These are phyloP conservation scores for Drosophila truncata DNA, from an alignment of 1,140 invertebrate genomes.

Conservation along the genomic window DNA sequence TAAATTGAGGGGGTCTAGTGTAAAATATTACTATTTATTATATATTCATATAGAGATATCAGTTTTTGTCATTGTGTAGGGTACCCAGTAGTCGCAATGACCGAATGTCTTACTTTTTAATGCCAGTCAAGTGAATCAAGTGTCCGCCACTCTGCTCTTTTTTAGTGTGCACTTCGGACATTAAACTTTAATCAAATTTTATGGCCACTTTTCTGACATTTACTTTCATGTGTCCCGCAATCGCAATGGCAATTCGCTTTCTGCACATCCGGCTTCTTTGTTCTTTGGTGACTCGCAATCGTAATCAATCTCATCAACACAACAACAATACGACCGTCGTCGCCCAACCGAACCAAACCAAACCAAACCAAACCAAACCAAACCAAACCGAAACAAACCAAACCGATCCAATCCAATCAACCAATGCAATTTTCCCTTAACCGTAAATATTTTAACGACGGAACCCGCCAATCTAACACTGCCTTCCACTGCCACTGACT, in stretches of 20 bases:
- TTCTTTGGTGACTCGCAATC: conserved; percentile 56
- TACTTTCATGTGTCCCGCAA: conserved; percentile 67
- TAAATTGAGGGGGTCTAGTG: neutral
- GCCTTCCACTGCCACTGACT: conserved; percentile 38
- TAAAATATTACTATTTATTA: too few relatives aligned
- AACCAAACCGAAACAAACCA: conserved; percentile 19
- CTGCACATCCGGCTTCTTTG: conserved; percentile 36
- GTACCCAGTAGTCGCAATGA: neutral
- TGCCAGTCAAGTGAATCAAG: conserved; percentile 28
- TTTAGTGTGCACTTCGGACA: conserved; percentile 61
- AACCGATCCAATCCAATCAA: conserved; percentile 80
- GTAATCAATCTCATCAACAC: conserved; percentile 81
- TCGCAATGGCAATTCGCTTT: conserved; percentile 36
- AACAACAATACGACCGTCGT: conserved; percentile 57
- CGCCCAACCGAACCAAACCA: conserved; percentile 33
- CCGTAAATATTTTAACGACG: conserved; percentile 84
- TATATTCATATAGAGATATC: too few relatives aligned
- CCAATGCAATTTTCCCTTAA: conserved; percentile 83
- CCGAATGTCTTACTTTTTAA: conserved; percentile 10
- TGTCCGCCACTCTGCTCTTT: conserved; percentile 27
- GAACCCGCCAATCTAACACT: conserved; percentile 67
- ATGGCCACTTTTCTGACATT: conserved; percentile 68
- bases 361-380: conserved; percentile 33
- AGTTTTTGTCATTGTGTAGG: neutral
- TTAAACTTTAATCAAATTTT: conserved; percentile 82